A percentile compares a stretch with the other conserved stretches of the same genome.
phyloP scores from a whole-genome alignment of 2,113 vertebrate species.

The Cervus canadensis region DNA sequence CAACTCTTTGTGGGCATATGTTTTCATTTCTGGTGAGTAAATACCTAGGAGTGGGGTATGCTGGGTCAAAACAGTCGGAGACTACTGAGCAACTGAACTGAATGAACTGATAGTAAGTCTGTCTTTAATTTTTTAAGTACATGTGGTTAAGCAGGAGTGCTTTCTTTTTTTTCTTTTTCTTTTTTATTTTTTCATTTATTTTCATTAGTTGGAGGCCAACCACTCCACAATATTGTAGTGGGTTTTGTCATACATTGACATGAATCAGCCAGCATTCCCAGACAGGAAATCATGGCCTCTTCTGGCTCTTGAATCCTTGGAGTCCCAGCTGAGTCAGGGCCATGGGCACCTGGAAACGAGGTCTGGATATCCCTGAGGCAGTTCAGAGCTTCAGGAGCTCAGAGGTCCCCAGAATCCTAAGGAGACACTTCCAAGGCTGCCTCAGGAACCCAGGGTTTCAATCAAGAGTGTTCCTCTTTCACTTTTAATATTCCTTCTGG shows the following conservation, averaged over 20 bases:
- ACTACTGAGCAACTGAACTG: not conserved
- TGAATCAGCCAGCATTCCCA: not conserved
- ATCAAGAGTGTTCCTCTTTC: not conserved
- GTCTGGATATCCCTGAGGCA: not conserved
- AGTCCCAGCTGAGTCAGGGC: not conserved
- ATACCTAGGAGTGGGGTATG: not conserved
- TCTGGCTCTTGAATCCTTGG: not conserved
- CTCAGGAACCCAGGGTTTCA: not conserved
- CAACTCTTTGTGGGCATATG: not conserved
- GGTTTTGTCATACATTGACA: too few species aligned
- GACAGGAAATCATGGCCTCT: not conserved
- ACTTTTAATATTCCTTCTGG: not conserved
- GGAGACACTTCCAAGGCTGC: not conserved
- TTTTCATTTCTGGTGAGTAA: not conserved
- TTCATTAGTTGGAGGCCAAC: too few species aligned
- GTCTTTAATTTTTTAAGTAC: not conserved
- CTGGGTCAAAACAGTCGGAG: not conserved
- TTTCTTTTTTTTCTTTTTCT: not conserved
- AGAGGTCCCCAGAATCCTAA: not conserved
- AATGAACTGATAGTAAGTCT: not conserved
- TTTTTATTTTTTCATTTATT: too few species aligned
- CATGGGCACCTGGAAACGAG: not conserved
- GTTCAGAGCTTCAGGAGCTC: not conserved
- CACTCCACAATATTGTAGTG: too few species aligned
- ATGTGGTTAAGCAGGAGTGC: not conserved